Evolutionary conservation across 2,113 vertebrate species (phyloP), one percentile per base, ranked within the genome.

Genomic region (Lucifuga dentata): DNA sequence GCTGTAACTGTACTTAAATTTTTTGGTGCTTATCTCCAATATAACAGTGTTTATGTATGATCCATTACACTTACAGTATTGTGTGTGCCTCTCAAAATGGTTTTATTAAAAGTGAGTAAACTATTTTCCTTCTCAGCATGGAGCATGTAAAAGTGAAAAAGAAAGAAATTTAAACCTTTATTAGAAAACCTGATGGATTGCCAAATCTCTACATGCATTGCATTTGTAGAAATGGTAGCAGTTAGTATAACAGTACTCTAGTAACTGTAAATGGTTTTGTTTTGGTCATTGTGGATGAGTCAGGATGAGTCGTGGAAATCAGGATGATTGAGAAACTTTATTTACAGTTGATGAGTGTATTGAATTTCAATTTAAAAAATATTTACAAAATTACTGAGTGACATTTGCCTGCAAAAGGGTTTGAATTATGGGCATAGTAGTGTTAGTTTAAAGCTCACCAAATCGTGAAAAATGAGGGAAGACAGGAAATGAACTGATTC

Each of bases 301-400:
- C 48, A 59, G n/a, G n/a, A n/a, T n/a, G n/a, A n/a, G n/a, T n/a
- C 13, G 11, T 53, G 36, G 36, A 66, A 58, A 53, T 50, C 11
- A 17, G 8, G 50, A 59, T 65, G 20, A 45, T n/a, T 62, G 21
- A 71, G 66, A 65, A 11, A 21, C 29, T 87, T 88, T 85, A 89
- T 90, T 89, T 86, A 87, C 79, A 90, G 33, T 45, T 55, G 26
- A 71, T 68, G 33, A 39, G 49, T 52, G 16, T n/a, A 40, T 51
- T 66, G 11, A 65, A 58, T 23, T 60, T 43, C 32, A 45, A 45
- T 20, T 51, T 68, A 70, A 74, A 72, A 58, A 46, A 41, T 86
- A 86, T 87, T 62, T 80, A 83, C 79, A 83, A 68, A 73, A 80
- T 80, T 63, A 44, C 8, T 35, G 19, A 60, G 32, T 44, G 19